phyloP scores from a whole-genome alignment of 2,888 invertebrate species.

The Chaitophorus viminalis region DNA sequence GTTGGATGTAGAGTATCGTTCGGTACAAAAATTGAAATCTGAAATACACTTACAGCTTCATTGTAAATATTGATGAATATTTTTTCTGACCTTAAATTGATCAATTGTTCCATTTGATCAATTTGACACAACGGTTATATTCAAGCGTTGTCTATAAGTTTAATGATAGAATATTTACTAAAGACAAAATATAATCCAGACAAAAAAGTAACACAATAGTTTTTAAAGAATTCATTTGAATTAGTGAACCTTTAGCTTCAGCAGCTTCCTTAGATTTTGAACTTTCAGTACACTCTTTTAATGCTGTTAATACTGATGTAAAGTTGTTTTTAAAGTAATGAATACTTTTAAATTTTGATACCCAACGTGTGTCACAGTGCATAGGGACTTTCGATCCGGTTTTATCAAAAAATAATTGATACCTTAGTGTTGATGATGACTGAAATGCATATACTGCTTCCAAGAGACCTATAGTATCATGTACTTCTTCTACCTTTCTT shows the following conservation, averaged over 20 bases:
- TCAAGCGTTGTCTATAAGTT: too few relatives aligned
- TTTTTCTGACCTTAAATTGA: too few relatives aligned
- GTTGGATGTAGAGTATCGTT: conserved; percentile 35
- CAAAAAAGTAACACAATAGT: too few relatives aligned
- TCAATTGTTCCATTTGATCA: too few relatives aligned
- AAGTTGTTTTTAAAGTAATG: conserved; percentile 38
- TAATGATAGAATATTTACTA: too few relatives aligned
- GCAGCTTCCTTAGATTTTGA: conserved; percentile 38
- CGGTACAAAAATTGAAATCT: conserved; percentile 30
- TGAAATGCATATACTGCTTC: conserved; percentile 31
- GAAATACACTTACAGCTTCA: conserved; percentile 36
- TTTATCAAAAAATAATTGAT: conserved; percentile 41
- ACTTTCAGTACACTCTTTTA: conserved; percentile 41
- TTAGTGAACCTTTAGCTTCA: conserved; percentile 42
- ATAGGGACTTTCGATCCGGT: conserved; percentile 24
- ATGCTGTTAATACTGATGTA: conserved; percentile 33
- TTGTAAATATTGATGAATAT: too few relatives aligned
- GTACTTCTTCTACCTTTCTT: conserved; percentile 37
- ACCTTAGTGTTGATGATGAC: conserved; percentile 41
- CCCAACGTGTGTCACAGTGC: conserved; percentile 41
- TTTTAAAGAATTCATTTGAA: conserved; percentile 43
- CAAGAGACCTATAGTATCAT: conserved; percentile 32
- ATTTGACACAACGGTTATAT: too few relatives aligned
- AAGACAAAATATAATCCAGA: too few relatives aligned
- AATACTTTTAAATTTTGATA: conserved; percentile 38